A percentile compares a stretch with the other conserved stretches of the same genome.
phyloP scores from a whole-genome alignment of 2,797 vertebrate species.

The Heteromormyrus szaboi region DNA sequence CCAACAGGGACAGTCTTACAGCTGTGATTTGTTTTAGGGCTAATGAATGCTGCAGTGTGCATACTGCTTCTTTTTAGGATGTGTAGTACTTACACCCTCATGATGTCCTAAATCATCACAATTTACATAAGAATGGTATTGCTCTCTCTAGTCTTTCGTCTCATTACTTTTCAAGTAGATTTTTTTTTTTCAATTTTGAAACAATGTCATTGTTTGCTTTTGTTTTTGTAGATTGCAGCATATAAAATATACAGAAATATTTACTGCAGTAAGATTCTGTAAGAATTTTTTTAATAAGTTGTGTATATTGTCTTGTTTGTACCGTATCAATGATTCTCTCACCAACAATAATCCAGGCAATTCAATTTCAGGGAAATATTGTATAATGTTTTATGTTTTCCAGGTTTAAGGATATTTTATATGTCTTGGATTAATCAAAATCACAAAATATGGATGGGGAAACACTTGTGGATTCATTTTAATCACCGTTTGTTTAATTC shows the following conservation, averaged over 20 bases:
- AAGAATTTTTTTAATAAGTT: not conserved
- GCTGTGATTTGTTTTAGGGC: not conserved
- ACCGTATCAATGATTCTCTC: not conserved
- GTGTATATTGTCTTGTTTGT: not conserved
- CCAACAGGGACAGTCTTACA: not conserved
- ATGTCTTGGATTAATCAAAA: conserved; percentile 10
- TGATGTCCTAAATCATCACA: not conserved
- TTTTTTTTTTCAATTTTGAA: not conserved
- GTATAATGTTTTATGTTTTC: not conserved
- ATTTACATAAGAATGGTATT: not conserved
- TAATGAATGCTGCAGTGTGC: not conserved
- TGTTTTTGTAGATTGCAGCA: not conserved
- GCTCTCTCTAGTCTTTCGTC: not conserved
- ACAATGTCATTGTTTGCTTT: not conserved
- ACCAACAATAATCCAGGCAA: not conserved
- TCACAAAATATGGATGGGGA: conserved; percentile 1
- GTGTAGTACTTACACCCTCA: not conserved
- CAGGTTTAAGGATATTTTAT: not conserved
- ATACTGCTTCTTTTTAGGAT: not conserved
- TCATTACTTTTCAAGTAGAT: not conserved
- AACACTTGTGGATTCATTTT: not conserved
- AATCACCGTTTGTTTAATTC: not conserved
- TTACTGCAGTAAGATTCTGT: not conserved
- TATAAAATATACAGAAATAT: not conserved
- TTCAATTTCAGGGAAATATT: not conserved